Base-by-base conservation (phyloP, 2,797 vertebrate species). In the Pangasius krempfi region DNA sequence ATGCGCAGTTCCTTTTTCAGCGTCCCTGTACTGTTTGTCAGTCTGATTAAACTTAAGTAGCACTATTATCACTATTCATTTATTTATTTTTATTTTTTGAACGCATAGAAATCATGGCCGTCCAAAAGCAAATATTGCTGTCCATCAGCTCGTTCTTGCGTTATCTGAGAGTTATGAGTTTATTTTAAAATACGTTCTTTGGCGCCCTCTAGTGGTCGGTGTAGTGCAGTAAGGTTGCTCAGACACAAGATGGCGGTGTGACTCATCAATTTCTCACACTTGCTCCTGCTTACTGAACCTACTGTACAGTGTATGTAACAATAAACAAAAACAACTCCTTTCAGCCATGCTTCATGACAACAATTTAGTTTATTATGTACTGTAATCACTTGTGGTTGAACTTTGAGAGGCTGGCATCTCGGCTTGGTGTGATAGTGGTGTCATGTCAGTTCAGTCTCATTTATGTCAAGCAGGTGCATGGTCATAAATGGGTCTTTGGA, bases 221-320 rank as follows among this genome's bases (percentile, higher is more conserved):
- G 58, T 44, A 5, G 18, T 54, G 47, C n/a, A 84, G 82, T 68
- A 33, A 5, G 13, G 18, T 10, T 7, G 2, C 25, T 33, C 82
- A 70, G 64, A 54, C 82, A 70, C 82, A 33, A 84, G 64, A 33
- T 84, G 82, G 82, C 82, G 62, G 18, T 68, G 62, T 84, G 44
- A 66, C 27, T 30, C 22, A 62, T 44, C 37, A 7, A 9, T 81
- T 58, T 80, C n/a, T 79, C 13, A 0, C 9, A 12, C 44, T 47
- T 47, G 44, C 44, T 44, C 1, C 22, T 44, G 25, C 6, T 12
- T 47, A 47, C 72, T 73, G 72, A 37, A 22, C 37, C 27, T 12
- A 40, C 10, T 25, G 10, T 18, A 22, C 18, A 8, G 44, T 27
- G 9, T 40, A 9, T 37, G 70, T 9, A 40, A 40, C 20, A 73